phyloP scores from a whole-genome alignment of 2,888 invertebrate species.

The Polymixis lichenea region DNA sequence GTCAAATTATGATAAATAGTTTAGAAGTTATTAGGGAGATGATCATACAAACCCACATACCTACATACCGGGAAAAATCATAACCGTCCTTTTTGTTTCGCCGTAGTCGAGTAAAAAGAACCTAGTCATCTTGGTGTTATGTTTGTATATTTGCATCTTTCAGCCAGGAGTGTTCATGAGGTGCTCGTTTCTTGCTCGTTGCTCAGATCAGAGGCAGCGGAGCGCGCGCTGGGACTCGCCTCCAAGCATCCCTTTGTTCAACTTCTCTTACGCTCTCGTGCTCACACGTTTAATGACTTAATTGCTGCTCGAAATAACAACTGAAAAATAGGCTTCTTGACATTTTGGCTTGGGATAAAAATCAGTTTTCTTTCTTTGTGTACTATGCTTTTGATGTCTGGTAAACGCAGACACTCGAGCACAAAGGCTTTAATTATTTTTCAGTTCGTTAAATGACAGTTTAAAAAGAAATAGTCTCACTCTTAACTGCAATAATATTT shows the following conservation, averaged over 20 bases:
- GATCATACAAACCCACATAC: no score
- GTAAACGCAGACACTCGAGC: conserved; percentile 5
- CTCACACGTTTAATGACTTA: conserved; percentile 63
- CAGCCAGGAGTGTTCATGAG: conserved; percentile 21
- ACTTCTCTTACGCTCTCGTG: conserved; percentile 46
- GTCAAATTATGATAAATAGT: no score
- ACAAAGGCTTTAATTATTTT: conserved; percentile 36
- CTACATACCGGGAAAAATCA: no score
- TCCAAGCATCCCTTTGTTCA: conserved; percentile 61
- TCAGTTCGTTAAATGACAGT: conserved; percentile 18
- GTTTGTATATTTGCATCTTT: conserved; percentile 1
- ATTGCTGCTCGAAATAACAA: conserved; percentile 64
- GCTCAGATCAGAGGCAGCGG: conserved; percentile 44
- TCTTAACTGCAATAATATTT: neutral
- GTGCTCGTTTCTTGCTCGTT: conserved; percentile 17
- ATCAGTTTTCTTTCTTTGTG: conserved; percentile 35
- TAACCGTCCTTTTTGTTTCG: no score
- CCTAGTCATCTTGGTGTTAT: neutral
- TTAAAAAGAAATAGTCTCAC: neutral
- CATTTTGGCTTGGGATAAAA: conserved; percentile 23
- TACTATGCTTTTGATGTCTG: conserved; percentile 20
- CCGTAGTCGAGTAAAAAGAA: neutral
- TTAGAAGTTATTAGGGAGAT: no score
- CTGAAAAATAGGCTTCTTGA: conserved; percentile 48
- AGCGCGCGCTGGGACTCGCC: conserved; percentile 23